Conservation (phyloP, 2,888 invertebrate genomes). For the Hermodice carunculata region DNA sequence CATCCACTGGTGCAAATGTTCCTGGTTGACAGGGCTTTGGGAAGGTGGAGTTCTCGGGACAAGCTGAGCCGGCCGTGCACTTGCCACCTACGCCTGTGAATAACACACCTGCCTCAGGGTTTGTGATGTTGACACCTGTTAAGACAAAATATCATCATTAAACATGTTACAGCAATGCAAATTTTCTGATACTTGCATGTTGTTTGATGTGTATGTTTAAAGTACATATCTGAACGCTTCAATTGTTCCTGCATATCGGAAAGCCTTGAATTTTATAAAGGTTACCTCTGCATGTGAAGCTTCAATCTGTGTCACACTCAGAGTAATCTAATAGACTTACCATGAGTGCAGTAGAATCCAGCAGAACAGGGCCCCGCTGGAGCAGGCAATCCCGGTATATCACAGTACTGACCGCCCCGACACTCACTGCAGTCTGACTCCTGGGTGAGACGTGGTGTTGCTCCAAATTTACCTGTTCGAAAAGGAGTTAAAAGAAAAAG, state of each 20-base stretch:
- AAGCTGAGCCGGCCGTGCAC: slow-evolving; percentile 61
- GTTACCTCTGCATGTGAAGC: no score
- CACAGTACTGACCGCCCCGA: slow-evolving; percentile 61
- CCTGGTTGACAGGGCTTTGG: slow-evolving; percentile 63
- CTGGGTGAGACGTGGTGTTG: slow-evolving; percentile 49
- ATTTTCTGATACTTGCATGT: no score
- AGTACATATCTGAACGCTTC: no score
- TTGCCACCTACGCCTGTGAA: slow-evolving; percentile 57
- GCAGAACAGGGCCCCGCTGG: slow-evolving; percentile 55
- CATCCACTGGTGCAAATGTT: slow-evolving; percentile 57
- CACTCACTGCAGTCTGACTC: slow-evolving; percentile 59
- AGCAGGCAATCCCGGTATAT: slow-evolving; percentile 51
- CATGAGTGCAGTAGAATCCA: slow-evolving; percentile 62
- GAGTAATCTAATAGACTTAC: no score
- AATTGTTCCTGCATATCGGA: no score
- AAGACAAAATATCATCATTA: no score
- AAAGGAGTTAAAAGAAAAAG: no score
- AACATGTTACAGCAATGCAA: no score
- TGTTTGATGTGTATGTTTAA: no score
- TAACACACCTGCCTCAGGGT: slow-evolving; percentile 46
- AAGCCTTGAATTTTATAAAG: no score
- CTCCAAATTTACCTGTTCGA: slow-evolving; percentile 59
- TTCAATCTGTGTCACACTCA: no score
- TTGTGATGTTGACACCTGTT: slow-evolving; percentile 59
- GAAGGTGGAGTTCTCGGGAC: slow-evolving; percentile 59